phyloP scores from a whole-genome alignment of 2,113 vertebrate species.

The Echinops telfairi region DNA sequence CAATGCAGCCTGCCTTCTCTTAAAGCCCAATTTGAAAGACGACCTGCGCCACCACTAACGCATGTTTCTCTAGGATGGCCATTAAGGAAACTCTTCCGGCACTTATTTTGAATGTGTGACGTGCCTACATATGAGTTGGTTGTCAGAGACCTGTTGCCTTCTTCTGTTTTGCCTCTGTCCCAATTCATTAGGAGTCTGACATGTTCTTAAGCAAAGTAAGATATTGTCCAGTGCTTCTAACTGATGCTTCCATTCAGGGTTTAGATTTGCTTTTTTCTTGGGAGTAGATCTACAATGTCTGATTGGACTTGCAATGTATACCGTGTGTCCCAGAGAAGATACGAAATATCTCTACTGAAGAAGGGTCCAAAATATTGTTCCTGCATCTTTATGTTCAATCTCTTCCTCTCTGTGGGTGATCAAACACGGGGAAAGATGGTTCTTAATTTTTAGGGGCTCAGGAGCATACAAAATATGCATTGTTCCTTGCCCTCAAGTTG shows the following conservation, averaged over 20 bases:
- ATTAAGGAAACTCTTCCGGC: background rate
- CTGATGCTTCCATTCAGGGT: background rate
- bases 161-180: background rate
- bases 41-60: too few relatives aligned
- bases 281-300: conserved; percentile 1
- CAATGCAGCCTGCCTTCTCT: background rate
- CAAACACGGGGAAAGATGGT: background rate
- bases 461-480: background rate
- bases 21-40: background rate
- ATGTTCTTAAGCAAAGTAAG: background rate
- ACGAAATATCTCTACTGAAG: background rate
- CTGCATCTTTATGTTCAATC: background rate
- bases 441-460: conserved; percentile 6
- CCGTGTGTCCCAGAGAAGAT: background rate
- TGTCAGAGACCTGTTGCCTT: background rate
- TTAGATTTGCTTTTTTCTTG: conserved; percentile 31
- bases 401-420: background rate
- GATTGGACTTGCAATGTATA: background rate
- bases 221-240: background rate
- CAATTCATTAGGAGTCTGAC: background rate
- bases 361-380: background rate
- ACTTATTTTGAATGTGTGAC: background rate
- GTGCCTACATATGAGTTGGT: background rate
- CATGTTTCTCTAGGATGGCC: background rate
- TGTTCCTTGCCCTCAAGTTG: background rate